Evolutionary conservation across 2,888 invertebrate genomes (phyloP), one percentile per base, ranked within the genome.

Genomic region (Kryphioiulus occultus): DNA sequence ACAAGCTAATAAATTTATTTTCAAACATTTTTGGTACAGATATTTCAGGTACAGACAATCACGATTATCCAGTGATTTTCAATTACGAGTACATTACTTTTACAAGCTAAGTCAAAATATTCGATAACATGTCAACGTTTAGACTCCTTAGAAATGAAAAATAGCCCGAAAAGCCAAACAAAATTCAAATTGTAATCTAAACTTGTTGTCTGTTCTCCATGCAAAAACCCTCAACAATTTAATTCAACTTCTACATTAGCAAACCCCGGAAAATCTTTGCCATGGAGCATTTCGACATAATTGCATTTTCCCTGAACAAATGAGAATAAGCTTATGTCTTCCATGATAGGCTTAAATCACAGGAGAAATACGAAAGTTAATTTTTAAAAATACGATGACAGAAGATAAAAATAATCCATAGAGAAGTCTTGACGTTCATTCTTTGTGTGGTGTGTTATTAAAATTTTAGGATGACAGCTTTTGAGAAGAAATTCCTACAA

Each of bases 341-440:
- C 68, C 68, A 26, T 68, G 68, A 9, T 22, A 68, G 22, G 68
- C 68, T 68, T 68, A 68, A 22, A 22, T 68, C 68, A 7, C 68
- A 5, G 22, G 0, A 68, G 22, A 22, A 68, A 68, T 68, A 22
- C n/a, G 22, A 68, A 68, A 22, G 9, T 68, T 68, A 68, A 68
- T 68, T 68, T 68, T 1, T 22, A 68, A 68, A 68, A 68, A 22
- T 26, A 22, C 22, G 22, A 68, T 68, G 68, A 68, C 22, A 68
- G 68, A 68, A 68, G 68, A 68, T 68, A 22, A 68, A 68, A 68
- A n/a, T 68, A 68, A 68, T 68, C 68, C 68, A 68, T 68, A 68
- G 44, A 68, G 68, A n/a, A 59, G 22, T 22, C 7, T 68, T 68
- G 68, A 68, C 68, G 22, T 68, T 68, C 22, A 68, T 68, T 68